phyloP scores from a whole-genome alignment of 2,888 invertebrate species.

The Metellina segmentata region DNA sequence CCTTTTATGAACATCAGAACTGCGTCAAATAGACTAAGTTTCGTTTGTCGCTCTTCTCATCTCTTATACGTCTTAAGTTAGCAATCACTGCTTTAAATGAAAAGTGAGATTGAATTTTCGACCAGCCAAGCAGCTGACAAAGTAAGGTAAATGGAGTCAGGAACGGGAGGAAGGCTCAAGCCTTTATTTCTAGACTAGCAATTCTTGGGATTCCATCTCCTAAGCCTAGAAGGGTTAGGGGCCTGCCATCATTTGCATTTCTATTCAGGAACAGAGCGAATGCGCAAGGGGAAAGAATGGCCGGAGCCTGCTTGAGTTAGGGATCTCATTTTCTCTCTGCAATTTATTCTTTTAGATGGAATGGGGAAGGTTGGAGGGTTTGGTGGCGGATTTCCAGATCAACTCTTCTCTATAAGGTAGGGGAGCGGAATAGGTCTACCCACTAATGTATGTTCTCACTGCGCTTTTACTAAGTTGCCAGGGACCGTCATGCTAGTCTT shows the following conservation, averaged over 20 bases:
- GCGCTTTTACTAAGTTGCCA: neutral
- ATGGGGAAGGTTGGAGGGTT: neutral
- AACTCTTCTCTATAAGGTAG: neutral
- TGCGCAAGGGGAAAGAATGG: conserved; percentile 13
- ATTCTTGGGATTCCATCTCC: neutral
- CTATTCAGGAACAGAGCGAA: neutral
- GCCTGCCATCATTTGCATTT: conserved; percentile 24
- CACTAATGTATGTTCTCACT: conserved; percentile 52
- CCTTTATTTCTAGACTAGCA: neutral
- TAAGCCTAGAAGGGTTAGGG: conserved; percentile 38
- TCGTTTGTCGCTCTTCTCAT: too few relatives aligned
- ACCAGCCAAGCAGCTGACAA: neutral
- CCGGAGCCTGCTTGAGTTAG: conserved; percentile 18
- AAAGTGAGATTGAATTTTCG: too few relatives aligned
- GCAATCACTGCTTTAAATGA: too few relatives aligned
- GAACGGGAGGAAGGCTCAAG: neutral
- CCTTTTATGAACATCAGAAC: too few relatives aligned
- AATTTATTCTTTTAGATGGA: conserved; percentile 19
- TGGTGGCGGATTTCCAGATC: conserved; percentile 45
- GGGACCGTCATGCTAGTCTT: conserved; percentile 1
- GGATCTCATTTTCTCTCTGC: conserved; percentile 49
- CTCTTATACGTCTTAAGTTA: too few relatives aligned
- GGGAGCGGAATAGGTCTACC: conserved; percentile 8
- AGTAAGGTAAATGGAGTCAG: neutral
- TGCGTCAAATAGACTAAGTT: too few relatives aligned